phyloP scores from a whole-genome alignment of 2,113 vertebrate genomes.

The Odontesthes bonariensis region DNA sequence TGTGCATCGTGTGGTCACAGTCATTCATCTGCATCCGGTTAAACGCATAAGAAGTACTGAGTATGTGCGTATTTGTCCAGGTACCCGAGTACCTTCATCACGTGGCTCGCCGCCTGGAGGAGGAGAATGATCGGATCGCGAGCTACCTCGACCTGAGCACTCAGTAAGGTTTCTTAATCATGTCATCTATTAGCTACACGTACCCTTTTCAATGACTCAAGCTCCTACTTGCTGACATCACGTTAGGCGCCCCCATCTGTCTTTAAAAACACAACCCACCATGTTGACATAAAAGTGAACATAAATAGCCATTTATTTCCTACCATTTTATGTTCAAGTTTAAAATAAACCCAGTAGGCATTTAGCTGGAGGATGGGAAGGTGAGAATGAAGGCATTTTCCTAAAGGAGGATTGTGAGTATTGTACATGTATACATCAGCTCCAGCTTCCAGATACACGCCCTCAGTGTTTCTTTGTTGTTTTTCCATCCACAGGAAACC shows the following conservation, averaged over 20 bases:
- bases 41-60: neutral
- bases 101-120: conserved; percentile 96
- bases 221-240: neutral
- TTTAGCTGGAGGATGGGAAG: too few relatives aligned
- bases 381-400: too few relatives aligned
- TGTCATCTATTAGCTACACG: neutral
- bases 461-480: neutral
- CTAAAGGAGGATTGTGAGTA: too few relatives aligned
- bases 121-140: conserved; percentile 96
- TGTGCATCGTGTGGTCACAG: neutral
- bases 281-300: too few relatives aligned
- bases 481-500: conserved; percentile 86
- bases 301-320: too few relatives aligned
- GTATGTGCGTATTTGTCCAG: conserved; percentile 40
- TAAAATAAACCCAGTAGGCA: too few relatives aligned
- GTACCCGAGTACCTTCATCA: conserved; percentile 92
- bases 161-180: conserved; percentile 85
- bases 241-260: too few relatives aligned
- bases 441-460: too few relatives aligned
- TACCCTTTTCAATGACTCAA: neutral
- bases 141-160: conserved; percentile 91
- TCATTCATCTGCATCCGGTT: neutral
- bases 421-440: too few relatives aligned
- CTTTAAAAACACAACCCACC: too few relatives aligned
- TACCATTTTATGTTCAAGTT: too few relatives aligned